Base-by-base conservation (phyloP, 1,140 invertebrate genomes). In the Bombus pyrosoma region DNA sequence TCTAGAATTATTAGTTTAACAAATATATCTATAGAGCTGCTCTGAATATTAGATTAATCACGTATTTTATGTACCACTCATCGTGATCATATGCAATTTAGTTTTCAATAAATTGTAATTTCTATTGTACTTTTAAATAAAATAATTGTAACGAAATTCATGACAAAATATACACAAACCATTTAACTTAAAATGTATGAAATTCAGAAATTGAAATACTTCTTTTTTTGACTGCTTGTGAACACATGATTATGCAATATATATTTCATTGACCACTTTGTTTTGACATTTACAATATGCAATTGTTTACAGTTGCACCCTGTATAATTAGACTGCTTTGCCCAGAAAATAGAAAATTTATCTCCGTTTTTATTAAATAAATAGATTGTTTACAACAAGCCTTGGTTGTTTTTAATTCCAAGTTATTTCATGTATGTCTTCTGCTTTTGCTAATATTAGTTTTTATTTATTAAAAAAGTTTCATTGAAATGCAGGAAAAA, bases 401-500 rank as follows among this genome's bases (percentile, higher is more conserved):
- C 75, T 74, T 53, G 62, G 37, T 66, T 69, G 12, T 71, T 43
- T 37, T 75, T 28, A 82, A 74, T 12, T 43, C n/a, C 53, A 66
- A 73, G 78, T 76, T 77, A 78, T 69, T 72, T 87, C 53, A 64
- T 64, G 81, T 87, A 86, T 82, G 68, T 59, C n/a, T 66, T 59
- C 39, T 64, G 34, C 43, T 43, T 83, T 81, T 86, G 53, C 62
- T 78, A 83, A 32, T 62, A 32, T 72, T 41, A 80, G 34, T 57
- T 34, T 73, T 72, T 59, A 78, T 32, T 86, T 57, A 43, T 47
- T 75, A 41, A 92, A 88, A 89, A 92, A 90, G 91, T 95, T 94
- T 96, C 95, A 96, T 95, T 96, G 95, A 93, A 95, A 95, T 89
- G 93, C 93, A 43, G 94, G 92, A 75, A 95, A 95, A 87, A 95